These are phyloP conservation scores for Collichthys lucidus DNA, from an alignment of 2,113 vertebrate species.

Conservation along the genomic window DNA sequence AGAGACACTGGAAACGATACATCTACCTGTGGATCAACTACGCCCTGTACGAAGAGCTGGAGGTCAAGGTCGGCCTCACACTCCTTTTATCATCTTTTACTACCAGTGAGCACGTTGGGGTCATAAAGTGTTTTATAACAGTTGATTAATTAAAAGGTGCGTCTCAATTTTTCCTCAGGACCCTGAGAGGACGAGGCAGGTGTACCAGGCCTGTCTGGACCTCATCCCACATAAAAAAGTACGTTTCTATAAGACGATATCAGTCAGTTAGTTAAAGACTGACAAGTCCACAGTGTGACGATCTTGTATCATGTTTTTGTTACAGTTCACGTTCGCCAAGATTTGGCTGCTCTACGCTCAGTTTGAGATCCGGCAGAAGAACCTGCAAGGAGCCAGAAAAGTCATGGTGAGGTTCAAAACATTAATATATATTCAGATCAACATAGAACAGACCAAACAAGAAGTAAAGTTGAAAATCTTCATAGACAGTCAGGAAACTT, in stretches of 20 bases:
- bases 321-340: conserved; percentile 97
- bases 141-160: too few relatives aligned
- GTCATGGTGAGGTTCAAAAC: conserved; percentile 87
- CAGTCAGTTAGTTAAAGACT: background rate
- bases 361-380: conserved; percentile 98
- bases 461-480: too few relatives aligned
- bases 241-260: background rate
- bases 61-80: conserved; percentile 89
- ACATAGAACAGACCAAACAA: background rate
- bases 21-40: conserved; percentile 99
- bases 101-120: background rate
- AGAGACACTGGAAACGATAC: conserved; percentile 97
- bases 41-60: conserved; percentile 95
- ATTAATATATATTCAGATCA: background rate
- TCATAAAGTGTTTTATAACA: too few relatives aligned
- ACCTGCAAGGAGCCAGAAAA: conserved; percentile 90
- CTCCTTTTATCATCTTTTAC: background rate
- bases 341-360: conserved; percentile 95
- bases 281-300: background rate
- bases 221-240: conserved; percentile 99
- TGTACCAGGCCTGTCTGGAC: conserved; percentile 95
- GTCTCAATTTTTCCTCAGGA: conserved; percentile 82
- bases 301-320: background rate
- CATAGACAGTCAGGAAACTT: too few relatives aligned
- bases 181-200: conserved; percentile 93